These are phyloP conservation scores for Venusia cambrica DNA, from an alignment of 2,888 invertebrate species.

Conservation along the genomic window DNA sequence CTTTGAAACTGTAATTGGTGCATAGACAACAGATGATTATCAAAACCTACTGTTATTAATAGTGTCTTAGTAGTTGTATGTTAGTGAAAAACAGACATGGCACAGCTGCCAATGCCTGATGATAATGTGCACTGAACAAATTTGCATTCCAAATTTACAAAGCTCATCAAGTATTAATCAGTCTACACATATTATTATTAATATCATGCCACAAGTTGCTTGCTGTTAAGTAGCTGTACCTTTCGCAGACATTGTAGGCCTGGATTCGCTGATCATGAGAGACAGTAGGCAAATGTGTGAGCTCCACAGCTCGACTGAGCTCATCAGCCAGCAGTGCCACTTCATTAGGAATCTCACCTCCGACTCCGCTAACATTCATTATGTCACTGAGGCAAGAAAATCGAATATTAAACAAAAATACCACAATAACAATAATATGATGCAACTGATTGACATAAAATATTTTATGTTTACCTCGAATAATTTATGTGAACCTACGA, in stretches of 20 bases:
- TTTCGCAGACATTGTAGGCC: slow-evolving; percentile 92
- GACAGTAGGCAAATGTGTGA: slow-evolving; percentile 90
- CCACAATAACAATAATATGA: slow-evolving; percentile 21
- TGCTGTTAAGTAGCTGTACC: too few species aligned
- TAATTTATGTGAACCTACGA: slow-evolving; percentile 31
- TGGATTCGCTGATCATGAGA: slow-evolving; percentile 88
- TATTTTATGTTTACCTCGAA: slow-evolving; percentile 46
- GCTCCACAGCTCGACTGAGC: slow-evolving; percentile 89
- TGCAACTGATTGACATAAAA: slow-evolving; percentile 16
- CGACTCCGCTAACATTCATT: slow-evolving; percentile 64
- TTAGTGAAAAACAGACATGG: too few species aligned
- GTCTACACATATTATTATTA: too few species aligned
- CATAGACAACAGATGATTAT: too few species aligned
- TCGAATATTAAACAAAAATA: slow-evolving; percentile 11
- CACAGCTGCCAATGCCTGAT: too few species aligned
- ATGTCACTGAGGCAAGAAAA: slow-evolving; percentile 35
- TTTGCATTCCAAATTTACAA: too few species aligned
- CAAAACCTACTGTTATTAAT: too few species aligned
- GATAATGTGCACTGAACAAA: too few species aligned
- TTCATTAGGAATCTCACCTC: slow-evolving; percentile 78
- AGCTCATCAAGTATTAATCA: too few species aligned
- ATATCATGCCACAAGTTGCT: too few species aligned
- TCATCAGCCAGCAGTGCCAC: slow-evolving; percentile 87
- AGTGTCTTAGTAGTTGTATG: too few species aligned
- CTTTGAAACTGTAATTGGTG: slow-evolving; percentile 83